Base-by-base conservation (phyloP, 2,113 vertebrate genomes). In the Bufo bufo region DNA sequence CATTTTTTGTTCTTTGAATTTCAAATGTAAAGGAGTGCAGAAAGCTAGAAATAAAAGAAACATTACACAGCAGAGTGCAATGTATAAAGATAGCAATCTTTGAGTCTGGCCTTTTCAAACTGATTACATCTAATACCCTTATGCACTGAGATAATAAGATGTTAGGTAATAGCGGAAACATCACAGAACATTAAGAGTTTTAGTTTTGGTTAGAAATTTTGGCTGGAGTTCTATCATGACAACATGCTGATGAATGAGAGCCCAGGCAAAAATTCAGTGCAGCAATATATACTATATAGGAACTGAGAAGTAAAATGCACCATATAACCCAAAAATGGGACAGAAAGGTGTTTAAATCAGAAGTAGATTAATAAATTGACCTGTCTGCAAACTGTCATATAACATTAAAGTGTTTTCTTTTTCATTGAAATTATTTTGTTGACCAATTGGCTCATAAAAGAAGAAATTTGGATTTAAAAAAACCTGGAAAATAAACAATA, bases 401-500 rank as follows among this genome's bases (percentile, higher is more conserved):
- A 75, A 65, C 66, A 75, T 88, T 88, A 82, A 43, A 83, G 65
- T 14, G 9, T 11, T 83, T 88, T 52, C 3, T 52, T 83, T 88
- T 56, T 77, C 58, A n/a, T 17, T 59, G 43, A 54, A 88, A 88
- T 69, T 75, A 83, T 77, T 88, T 77, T 88, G 80, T 83, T 84
- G 71, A 83, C 56, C 71, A 45, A 52, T 54, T 77, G 86, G 80
- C 78, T 82, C 43, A 20, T 20, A 84, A 66, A 13, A 54, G 49
- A 80, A 83, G 9, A 77, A 59, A 78, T 66, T 56, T 54, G n/a
- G 47, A 77, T 45, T 33, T 33, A 33, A 33, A 77, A 87, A 85
- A 87, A 82, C 63, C 79, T 77, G 58, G 17, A 88, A 88, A 77
- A 59, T 47, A 77, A 84, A 88, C 72, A 88, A 88, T 84, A 84